A percentile compares a stretch with the other conserved stretches of the same genome.
These are phyloP conservation scores for Leiothrix lutea DNA, from an alignment of 2,113 vertebrate genomes.

Conservation along the genomic window DNA sequence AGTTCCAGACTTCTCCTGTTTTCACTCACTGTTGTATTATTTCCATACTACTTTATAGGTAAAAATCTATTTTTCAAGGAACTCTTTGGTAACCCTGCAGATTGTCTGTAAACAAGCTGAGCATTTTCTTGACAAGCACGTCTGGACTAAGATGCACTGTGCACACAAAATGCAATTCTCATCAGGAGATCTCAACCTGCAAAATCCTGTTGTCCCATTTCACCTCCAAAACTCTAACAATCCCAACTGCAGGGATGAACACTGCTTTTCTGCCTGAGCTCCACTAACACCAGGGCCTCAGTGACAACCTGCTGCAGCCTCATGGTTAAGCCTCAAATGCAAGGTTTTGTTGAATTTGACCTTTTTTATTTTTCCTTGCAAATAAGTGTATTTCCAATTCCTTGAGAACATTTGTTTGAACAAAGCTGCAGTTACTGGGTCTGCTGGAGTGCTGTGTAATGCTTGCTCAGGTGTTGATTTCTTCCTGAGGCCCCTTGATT, in stretches of 20 bases:
- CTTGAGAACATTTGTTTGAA: neutral
- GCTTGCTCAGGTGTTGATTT: neutral
- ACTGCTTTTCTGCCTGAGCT: neutral
- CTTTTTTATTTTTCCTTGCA: neutral
- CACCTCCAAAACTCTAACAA: neutral
- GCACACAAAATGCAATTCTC: neutral
- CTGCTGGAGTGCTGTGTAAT: neutral
- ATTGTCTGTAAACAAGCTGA: neutral
- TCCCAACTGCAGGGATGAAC: neutral
- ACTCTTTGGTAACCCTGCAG: neutral
- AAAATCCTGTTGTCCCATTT: neutral
- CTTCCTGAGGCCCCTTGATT: neutral
- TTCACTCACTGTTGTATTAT: neutral
- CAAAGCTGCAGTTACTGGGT: fast-evolving
- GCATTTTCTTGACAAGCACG: neutral
- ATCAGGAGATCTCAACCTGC: neutral
- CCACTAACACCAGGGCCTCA: neutral
- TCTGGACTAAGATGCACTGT: neutral
- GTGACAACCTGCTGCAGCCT: neutral
- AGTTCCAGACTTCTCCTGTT: slow-evolving; percentile 3
- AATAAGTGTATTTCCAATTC: neutral
- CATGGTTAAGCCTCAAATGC: neutral
- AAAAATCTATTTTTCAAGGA: neutral
- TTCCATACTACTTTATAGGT: neutral
- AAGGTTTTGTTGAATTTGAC: neutral